Conservation (phyloP, 2,888 invertebrate genomes). For the Leptinotarsa peninsularis region DNA sequence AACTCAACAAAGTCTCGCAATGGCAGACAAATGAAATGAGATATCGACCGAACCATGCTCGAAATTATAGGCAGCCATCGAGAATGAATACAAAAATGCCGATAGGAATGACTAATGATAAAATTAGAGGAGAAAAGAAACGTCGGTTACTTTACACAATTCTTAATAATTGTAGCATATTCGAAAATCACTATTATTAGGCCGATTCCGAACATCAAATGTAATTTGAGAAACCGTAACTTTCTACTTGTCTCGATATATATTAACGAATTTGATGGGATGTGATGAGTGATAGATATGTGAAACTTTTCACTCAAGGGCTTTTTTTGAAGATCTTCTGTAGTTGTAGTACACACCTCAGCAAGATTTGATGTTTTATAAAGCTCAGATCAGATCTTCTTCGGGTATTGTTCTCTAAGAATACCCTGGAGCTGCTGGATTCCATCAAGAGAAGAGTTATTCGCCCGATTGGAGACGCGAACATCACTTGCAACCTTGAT, state of each 20-base stretch:
- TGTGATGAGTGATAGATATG: not conserved
- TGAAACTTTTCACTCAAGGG: not conserved
- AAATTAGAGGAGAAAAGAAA: conserved; percentile 28
- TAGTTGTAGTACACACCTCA: no score
- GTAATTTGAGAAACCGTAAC: conserved; percentile 28
- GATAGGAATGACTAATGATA: conserved; percentile 34
- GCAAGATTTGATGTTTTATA: no score
- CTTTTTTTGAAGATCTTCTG: not conserved
- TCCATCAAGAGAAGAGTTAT: no score
- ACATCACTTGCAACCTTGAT: no score
- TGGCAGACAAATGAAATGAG: conserved; percentile 45
- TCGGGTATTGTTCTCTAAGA: no score
- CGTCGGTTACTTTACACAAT: conserved; percentile 33
- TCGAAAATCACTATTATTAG: conserved; percentile 38
- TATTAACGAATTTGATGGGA: conserved; percentile 1
- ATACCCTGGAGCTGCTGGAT: no score
- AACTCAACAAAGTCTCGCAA: conserved; percentile 49
- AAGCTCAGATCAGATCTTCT: no score
- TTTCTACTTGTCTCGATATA: conserved; percentile 26
- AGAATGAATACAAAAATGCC: conserved; percentile 32
- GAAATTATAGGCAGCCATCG: conserved; percentile 42
- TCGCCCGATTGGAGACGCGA: no score
- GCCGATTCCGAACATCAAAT: conserved; percentile 26
- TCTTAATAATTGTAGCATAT: conserved; percentile 33
- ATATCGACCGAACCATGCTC: conserved; percentile 45